These are phyloP conservation scores for Drosophila willistoni DNA, from an alignment of 1,140 invertebrate species.

Conservation along the genomic window DNA sequence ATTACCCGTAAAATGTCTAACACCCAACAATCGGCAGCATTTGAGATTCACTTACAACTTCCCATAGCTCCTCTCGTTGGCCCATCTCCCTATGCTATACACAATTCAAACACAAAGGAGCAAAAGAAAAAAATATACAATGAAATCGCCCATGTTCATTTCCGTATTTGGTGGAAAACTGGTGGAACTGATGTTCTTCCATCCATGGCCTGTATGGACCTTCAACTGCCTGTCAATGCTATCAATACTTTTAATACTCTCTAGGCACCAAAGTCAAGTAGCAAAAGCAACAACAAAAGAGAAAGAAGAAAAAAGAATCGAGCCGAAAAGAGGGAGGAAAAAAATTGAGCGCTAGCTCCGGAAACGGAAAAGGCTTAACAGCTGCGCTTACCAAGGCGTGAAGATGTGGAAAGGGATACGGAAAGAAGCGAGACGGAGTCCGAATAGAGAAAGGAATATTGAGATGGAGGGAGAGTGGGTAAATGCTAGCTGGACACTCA, in stretches of 20 bases:
- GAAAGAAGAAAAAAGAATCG: constrained; percentile 31
- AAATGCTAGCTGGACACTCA: constrained; percentile 58
- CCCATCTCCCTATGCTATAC: constrained; percentile 15
- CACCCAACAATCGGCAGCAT: constrained; percentile 37
- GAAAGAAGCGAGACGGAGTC: constrained; percentile 12
- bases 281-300: constrained; percentile 28
- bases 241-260: constrained; percentile 65
- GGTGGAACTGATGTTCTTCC: constrained; percentile 23
- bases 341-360: constrained; percentile 59
- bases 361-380: constrained; percentile 80
- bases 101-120: constrained; percentile 33
- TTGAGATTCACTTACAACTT: constrained; percentile 13
- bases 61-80: not conserved
- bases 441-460: not conserved
- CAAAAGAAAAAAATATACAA: constrained; percentile 59
- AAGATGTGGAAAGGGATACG: constrained; percentile 21
- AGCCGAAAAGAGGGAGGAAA: not conserved
- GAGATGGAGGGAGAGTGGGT: not conserved
- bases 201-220: constrained; percentile 27
- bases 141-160: constrained; percentile 67
- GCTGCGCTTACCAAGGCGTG: constrained; percentile 66
- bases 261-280: constrained; percentile 66
- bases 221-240: constrained; percentile 60
- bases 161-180: constrained; percentile 54
- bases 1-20: constrained; percentile 73